These are phyloP conservation scores for Panurus biarmicus DNA, from an alignment of 2,113 vertebrate species.

Conservation along the genomic window DNA sequence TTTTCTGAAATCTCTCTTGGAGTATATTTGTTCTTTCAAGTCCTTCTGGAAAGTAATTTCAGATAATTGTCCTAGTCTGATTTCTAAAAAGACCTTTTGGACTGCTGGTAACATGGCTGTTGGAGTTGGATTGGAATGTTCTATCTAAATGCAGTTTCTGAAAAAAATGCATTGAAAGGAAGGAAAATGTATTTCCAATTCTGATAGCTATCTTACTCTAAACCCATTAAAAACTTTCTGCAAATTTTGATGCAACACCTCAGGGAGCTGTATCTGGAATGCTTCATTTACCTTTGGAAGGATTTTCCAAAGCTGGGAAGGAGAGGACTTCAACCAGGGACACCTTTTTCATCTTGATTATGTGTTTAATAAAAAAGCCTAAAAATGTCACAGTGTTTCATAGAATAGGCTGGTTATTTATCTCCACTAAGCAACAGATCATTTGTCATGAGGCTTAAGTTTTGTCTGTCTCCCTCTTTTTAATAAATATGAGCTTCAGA, in stretches of 20 bases:
- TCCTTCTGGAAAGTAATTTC: neutral
- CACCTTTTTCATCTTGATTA: conserved; percentile 15
- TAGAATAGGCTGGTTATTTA: neutral
- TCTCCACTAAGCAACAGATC: neutral
- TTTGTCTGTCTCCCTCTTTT: neutral
- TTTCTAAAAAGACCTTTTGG: neutral
- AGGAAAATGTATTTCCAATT: neutral
- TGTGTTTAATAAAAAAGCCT: neutral
- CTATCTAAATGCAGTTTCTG: neutral
- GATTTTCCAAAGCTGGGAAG: neutral
- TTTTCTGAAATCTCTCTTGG: neutral
- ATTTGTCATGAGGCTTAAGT: neutral
- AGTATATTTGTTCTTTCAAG: neutral
- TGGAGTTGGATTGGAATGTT: neutral
- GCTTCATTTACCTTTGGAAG: conserved; percentile 20
- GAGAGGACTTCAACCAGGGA: neutral
- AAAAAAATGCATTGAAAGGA: neutral
- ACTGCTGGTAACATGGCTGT: neutral
- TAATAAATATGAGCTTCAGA: neutral
- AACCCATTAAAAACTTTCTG: neutral
- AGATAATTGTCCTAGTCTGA: neutral
- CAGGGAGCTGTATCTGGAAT: neutral
- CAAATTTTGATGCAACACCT: neutral
- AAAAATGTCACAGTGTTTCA: neutral
- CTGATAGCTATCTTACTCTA: neutral